phyloP scores from a whole-genome alignment of 2,113 vertebrate species.

The Tinamus guttatus region DNA sequence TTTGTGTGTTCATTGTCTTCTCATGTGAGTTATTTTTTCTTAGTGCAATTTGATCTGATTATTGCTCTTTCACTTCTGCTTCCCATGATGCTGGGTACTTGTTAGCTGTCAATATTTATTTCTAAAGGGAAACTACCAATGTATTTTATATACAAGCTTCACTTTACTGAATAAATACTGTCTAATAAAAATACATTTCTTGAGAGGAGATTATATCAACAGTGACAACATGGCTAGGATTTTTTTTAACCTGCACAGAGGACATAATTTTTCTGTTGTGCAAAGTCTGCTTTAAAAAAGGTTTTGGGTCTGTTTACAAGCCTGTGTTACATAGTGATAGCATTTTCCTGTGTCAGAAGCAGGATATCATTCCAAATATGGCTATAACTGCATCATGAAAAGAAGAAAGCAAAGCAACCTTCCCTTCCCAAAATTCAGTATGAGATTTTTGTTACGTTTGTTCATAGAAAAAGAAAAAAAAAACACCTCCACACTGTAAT shows the following conservation, averaged over 20 bases:
- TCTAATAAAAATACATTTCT: neutral
- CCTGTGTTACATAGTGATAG: neutral
- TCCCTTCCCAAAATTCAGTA: neutral
- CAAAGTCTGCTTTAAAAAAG: neutral
- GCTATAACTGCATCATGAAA: neutral
- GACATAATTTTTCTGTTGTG: accelerated
- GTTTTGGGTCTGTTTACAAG: neutral
- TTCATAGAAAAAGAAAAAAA: neutral
- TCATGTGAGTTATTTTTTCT: neutral
- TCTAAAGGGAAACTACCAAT: neutral
- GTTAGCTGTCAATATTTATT: slow-evolving; percentile 7
- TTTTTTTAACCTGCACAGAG: neutral
- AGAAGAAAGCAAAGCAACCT: neutral
- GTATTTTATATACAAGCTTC: neutral
- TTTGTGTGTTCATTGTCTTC: neutral
- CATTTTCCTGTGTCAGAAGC: neutral
- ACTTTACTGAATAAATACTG: neutral
- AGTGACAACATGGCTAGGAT: neutral
- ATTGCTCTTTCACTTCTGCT: neutral
- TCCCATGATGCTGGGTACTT: neutral
- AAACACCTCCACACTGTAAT: neutral
- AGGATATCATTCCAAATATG: neutral
- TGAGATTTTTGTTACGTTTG: neutral
- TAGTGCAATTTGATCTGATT: neutral
- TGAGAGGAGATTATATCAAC: neutral